Conservation (phyloP, 2,888 invertebrate genomes). For the Tiphia femorata region DNA sequence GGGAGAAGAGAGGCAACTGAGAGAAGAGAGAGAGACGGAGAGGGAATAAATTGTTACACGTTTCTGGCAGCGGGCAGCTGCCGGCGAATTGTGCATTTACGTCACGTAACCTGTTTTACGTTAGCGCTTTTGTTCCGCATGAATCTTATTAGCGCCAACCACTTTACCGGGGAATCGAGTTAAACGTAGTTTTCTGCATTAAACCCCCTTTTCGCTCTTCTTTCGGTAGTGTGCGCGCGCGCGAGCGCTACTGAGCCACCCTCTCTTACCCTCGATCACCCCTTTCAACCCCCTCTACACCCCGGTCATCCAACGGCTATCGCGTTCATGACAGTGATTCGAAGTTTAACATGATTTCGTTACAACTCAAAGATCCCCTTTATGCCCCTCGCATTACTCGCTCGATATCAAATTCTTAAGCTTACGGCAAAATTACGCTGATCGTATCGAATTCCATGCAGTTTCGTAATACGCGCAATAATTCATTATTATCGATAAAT, state of each 20-base stretch:
- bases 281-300: neutral
- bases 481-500: too few relatives aligned
- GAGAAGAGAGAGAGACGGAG: conserved; percentile 9
- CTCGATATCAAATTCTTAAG: too few relatives aligned
- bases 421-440: too few relatives aligned
- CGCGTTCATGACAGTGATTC: too few relatives aligned
- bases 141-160: conserved; percentile 61
- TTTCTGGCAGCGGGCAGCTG: conserved; percentile 27
- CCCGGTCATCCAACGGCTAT: too few relatives aligned
- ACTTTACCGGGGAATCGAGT: conserved; percentile 58
- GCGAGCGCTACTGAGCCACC: conserved; percentile 8
- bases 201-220: conserved; percentile 44
- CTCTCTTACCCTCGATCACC: neutral
- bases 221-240: conserved; percentile 12
- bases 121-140: conserved; percentile 57
- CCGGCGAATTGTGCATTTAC: conserved; percentile 57
- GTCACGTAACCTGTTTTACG: conserved; percentile 63
- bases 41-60: conserved; percentile 41
- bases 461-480: too few relatives aligned
- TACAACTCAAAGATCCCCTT: too few relatives aligned
- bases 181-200: conserved; percentile 52
- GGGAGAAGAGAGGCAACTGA: conserved; percentile 18
- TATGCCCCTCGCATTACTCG: too few relatives aligned
- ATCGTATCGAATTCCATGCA: too few relatives aligned
- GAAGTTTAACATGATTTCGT: too few relatives aligned